Evolutionary conservation across 2,113 vertebrate genomes (phyloP).

Genomic region (Cathartes aura): DNA sequence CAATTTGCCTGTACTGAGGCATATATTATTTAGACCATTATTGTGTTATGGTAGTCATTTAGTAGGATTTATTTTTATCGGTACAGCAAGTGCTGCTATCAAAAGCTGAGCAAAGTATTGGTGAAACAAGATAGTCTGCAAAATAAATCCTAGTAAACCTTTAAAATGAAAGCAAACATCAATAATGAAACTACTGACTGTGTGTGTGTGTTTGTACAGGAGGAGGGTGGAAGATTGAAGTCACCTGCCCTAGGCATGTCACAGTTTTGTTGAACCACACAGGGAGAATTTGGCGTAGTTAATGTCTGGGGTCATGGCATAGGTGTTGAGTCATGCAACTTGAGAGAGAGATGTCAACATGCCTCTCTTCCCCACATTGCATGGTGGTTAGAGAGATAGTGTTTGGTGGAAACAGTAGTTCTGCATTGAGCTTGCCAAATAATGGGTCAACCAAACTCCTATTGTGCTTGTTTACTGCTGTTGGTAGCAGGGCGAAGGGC

Average conservation of each 20-base stretch:
- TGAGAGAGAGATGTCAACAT: neutral
- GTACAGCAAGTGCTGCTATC: neutral
- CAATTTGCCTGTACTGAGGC: neutral
- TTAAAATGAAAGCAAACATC: constrained; percentile 6
- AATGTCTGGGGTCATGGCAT: neutral
- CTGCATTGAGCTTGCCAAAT: neutral
- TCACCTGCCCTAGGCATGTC: neutral
- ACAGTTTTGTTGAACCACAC: neutral
- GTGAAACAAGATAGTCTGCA: neutral
- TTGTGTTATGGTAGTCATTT: neutral
- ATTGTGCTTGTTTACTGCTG: neutral
- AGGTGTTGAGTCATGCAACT: neutral
- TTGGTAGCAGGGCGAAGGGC: neutral
- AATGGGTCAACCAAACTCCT: neutral
- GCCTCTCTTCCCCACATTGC: neutral
- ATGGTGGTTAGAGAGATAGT: neutral
- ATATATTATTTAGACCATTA: neutral
- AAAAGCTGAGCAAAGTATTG: neutral
- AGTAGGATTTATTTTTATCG: neutral
- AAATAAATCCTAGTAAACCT: neutral
- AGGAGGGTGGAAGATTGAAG: neutral
- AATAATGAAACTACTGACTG: neutral
- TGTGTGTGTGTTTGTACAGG: neutral
- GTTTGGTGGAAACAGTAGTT: neutral
- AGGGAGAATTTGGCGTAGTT: neutral